Evolutionary conservation across 1,140 invertebrate genomes (phyloP).

Genomic region (Drosophila baimaii): DNA sequence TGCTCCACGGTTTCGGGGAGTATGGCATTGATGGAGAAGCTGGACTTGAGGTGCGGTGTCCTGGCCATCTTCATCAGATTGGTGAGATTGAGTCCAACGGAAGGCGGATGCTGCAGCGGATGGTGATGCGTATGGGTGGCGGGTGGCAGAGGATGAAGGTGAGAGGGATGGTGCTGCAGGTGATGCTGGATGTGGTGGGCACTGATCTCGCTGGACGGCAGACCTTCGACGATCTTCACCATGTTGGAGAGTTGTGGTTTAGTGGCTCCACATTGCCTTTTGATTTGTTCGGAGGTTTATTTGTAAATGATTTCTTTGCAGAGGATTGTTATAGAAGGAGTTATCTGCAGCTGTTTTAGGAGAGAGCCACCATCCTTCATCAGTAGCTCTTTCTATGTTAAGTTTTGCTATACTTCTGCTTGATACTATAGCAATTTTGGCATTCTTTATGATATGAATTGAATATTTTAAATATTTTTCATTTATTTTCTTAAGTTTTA

Average conservation of each 20-base stretch:
- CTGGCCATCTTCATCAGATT: constrained; percentile 85
- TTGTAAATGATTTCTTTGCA: not conserved
- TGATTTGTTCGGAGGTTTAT: not conserved
- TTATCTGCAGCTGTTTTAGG: not conserved
- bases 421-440: too few relatives aligned
- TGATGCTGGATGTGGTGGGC: constrained; percentile 50
- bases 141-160: constrained; percentile 28
- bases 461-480: too few relatives aligned
- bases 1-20: constrained; percentile 87
- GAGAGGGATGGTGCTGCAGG: constrained; percentile 36
- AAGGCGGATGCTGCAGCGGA: constrained; percentile 51
- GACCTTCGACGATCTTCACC: constrained; percentile 75
- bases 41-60: constrained; percentile 87
- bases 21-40: constrained; percentile 90
- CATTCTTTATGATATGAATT: not conserved
- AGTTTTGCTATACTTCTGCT: too few relatives aligned
- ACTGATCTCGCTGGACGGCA: constrained; percentile 51
- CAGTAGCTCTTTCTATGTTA: not conserved
- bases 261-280: constrained; percentile 24
- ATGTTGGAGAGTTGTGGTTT: constrained; percentile 44
- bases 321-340: not conserved
- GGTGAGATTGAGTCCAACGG: constrained; percentile 69
- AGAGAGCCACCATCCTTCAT: not conserved
- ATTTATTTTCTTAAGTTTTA: not conserved
- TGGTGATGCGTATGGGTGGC: constrained; percentile 39